Evolutionary conservation across 2,888 invertebrate genomes (phyloP).

Genomic region (Antheraea yamamai): DNA sequence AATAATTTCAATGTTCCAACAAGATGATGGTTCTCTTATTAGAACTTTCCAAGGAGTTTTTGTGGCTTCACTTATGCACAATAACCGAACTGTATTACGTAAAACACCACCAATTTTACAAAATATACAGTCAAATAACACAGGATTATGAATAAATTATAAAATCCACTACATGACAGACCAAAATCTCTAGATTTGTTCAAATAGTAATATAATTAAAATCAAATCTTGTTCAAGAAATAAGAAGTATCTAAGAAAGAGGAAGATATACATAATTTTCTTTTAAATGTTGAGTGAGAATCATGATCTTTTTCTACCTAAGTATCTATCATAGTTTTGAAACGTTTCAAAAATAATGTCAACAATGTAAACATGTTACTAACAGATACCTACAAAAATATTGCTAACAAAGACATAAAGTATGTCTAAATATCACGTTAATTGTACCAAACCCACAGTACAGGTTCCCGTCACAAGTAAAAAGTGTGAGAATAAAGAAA

Average conservation of each 20-base stretch:
- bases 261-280: background rate
- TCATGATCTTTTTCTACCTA: background rate
- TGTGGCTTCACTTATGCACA: too few relatives aligned
- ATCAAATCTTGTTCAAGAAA: background rate
- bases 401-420: background rate
- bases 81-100: too few relatives aligned
- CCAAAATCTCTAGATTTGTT: background rate
- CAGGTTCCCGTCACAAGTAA: slow-evolving; percentile 11
- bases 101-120: too few relatives aligned
- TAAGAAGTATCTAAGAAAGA: background rate
- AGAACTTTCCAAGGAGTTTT: too few relatives aligned
- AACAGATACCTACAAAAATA: background rate
- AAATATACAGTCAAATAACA: too few relatives aligned
- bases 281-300: background rate
- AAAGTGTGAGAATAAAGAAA: slow-evolving; percentile 5
- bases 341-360: background rate
- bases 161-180: too few relatives aligned
- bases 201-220: background rate
- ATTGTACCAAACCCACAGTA: slow-evolving; percentile 17
- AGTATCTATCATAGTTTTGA: background rate
- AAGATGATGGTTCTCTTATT: too few relatives aligned
- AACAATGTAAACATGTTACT: background rate
- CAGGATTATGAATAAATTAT: too few relatives aligned
- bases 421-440: slow-evolving; percentile 26
- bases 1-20: too few relatives aligned